phyloP scores from a whole-genome alignment of 2,113 vertebrate species.

The Forbesichthys agassizii region DNA sequence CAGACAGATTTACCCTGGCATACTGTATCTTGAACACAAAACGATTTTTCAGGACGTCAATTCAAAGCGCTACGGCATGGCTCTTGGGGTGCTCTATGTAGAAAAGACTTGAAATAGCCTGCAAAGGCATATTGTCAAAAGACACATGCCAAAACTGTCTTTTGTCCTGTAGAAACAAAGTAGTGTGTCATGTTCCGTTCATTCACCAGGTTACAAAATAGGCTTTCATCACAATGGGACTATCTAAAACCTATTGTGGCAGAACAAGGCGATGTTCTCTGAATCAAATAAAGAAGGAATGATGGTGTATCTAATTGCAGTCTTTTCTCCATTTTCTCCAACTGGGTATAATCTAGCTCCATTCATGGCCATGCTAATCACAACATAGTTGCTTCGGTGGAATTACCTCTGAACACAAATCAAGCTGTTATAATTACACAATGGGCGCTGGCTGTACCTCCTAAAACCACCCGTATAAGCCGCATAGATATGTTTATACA shows the following conservation, averaged over 20 bases:
- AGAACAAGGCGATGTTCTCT: conserved; percentile 59
- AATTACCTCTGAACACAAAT: conserved; percentile 68
- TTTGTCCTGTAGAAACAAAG: conserved; percentile 72
- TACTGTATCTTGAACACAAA: conserved; percentile 44
- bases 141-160: conserved; percentile 55
- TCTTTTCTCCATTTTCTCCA: conserved; percentile 77
- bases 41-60: conserved; percentile 35
- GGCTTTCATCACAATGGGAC: conserved; percentile 67
- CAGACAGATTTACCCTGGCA: conserved; percentile 34
- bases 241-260: conserved; percentile 72
- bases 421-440: conserved; percentile 67
- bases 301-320: conserved; percentile 79
- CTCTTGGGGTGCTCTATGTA: conserved; percentile 59
- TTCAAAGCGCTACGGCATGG: conserved; percentile 40
- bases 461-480: conserved; percentile 50
- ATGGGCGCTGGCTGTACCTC: conserved; percentile 51
- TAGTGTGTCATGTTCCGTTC: conserved; percentile 61
- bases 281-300: conserved; percentile 57
- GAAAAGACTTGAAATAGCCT: conserved; percentile 59
- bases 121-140: conserved; percentile 58
- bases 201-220: conserved; percentile 68
- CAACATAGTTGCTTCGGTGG: conserved; percentile 53
- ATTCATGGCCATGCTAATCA: conserved; percentile 72
- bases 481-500: conserved; percentile 32
- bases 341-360: conserved; percentile 81